phyloP scores from a whole-genome alignment of 2,113 vertebrate genomes.

The Silurus asotus region DNA sequence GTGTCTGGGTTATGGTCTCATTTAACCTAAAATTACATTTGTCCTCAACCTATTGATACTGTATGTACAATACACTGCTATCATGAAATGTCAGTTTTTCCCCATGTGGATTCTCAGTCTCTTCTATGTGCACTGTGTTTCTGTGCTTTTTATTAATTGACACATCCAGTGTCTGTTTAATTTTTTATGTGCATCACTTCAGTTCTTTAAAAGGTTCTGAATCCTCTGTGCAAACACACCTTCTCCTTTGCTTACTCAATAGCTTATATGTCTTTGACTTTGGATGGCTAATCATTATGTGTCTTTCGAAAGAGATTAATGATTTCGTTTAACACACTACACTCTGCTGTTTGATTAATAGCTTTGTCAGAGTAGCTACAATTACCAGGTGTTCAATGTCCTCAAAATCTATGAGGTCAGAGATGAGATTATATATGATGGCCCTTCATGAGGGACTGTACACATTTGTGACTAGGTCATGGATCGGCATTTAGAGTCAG shows the following conservation, averaged over 20 bases:
- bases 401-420: constrained; percentile 64
- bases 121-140: not conserved
- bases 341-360: constrained; percentile 34
- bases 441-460: constrained; percentile 12
- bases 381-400: constrained; percentile 60
- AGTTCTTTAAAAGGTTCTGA: not conserved
- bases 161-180: not conserved
- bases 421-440: constrained; percentile 40
- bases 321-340: constrained; percentile 51
- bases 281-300: constrained; percentile 9
- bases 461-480: not conserved
- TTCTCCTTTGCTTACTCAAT: constrained; percentile 13
- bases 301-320: constrained; percentile 55
- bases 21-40: not conserved
- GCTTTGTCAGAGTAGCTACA: constrained; percentile 48
- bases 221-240: not conserved
- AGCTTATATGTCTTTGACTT: constrained; percentile 3
- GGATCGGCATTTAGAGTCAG: not conserved
- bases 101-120: not conserved
- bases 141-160: not conserved
- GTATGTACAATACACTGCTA: not conserved
- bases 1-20: not conserved
- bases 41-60: not conserved
- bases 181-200: not conserved
- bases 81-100: not conserved